Percentiles rank a stretch among this genome's conserved stretches.
Conservation (phyloP, 1,140 invertebrate species). For the Tetramorium simillimum region DNA sequence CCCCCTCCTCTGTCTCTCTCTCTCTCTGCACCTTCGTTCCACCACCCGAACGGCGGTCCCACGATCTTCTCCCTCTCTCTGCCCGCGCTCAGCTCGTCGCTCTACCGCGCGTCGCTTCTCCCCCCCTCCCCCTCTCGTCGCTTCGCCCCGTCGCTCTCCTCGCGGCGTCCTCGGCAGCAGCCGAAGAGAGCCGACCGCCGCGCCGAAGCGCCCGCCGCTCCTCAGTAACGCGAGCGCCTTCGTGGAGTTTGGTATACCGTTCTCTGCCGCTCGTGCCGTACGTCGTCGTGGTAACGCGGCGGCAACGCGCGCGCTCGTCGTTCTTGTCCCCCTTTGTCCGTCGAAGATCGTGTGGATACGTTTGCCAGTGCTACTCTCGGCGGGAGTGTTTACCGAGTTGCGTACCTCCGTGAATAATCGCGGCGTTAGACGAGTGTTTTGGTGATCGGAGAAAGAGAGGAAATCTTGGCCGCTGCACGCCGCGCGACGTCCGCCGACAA, state of each 20-base stretch:
- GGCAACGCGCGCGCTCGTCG: constrained; percentile 38
- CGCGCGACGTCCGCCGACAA: no score
- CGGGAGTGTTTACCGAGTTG: neutral
- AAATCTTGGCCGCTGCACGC: no score
- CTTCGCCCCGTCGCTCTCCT: constrained; percentile 15
- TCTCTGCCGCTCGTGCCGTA: constrained; percentile 9
- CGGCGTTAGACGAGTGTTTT: constrained; percentile 27
- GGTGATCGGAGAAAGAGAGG: constrained; percentile 10
- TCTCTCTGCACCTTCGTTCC: constrained; percentile 15
- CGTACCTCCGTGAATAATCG: neutral
- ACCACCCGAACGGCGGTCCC: constrained; percentile 1
- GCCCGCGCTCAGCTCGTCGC: constrained; percentile 35
- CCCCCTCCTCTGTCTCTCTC: constrained; percentile 23
- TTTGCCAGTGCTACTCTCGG: neutral
- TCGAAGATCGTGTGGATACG: constrained; percentile 10
- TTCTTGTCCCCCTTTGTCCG: neutral
- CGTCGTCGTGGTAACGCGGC: constrained; percentile 52
- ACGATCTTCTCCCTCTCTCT: constrained; percentile 58
- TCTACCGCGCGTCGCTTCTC: constrained; percentile 30
- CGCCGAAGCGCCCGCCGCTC: constrained; percentile 73
- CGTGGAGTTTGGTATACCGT: constrained; percentile 68
- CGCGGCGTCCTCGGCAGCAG: constrained; percentile 61
- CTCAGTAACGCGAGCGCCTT: constrained; percentile 82
- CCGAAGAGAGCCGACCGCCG: constrained; percentile 71
- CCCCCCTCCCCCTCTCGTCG: neutral